phyloP scores from a whole-genome alignment of 2,888 invertebrate genomes.

The Nephrotoma guestfalica region DNA sequence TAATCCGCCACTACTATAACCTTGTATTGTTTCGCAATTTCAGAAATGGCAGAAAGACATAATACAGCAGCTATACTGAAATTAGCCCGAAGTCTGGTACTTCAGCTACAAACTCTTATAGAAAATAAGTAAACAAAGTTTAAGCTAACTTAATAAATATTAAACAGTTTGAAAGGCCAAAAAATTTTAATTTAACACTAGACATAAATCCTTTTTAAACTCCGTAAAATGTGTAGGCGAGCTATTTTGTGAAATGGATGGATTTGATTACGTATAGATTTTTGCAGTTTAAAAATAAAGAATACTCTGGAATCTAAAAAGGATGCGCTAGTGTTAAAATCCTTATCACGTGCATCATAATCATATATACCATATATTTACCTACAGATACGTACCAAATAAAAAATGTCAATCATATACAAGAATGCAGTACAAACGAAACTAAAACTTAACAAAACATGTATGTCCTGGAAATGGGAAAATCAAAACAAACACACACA shows the following conservation, averaged over 20 bases:
- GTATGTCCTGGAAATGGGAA: neutral
- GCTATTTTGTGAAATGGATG: neutral
- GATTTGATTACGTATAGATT: neutral
- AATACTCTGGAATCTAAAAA: neutral
- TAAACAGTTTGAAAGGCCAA: neutral
- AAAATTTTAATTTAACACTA: neutral
- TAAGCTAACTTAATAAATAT: neutral
- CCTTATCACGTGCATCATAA: neutral
- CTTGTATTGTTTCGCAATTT: conserved; percentile 20
- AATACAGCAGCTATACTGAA: conserved; percentile 69
- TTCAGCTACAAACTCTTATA: conserved; percentile 79
- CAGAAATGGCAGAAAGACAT: conserved; percentile 96
- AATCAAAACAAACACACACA: neutral
- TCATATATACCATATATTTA: neutral
- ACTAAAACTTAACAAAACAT: neutral
- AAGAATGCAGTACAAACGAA: neutral
- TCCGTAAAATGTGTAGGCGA: neutral
- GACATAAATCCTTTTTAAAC: neutral
- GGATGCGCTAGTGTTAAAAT: neutral
- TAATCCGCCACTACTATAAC: neutral
- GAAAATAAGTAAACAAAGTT: conserved; percentile 60
- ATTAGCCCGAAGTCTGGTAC: conserved; percentile 71
- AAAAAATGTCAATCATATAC: neutral
- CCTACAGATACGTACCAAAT: neutral
- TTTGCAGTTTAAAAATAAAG: neutral